Conservation (phyloP, 1,140 invertebrate species). For the Bradynema listronoti region DNA sequence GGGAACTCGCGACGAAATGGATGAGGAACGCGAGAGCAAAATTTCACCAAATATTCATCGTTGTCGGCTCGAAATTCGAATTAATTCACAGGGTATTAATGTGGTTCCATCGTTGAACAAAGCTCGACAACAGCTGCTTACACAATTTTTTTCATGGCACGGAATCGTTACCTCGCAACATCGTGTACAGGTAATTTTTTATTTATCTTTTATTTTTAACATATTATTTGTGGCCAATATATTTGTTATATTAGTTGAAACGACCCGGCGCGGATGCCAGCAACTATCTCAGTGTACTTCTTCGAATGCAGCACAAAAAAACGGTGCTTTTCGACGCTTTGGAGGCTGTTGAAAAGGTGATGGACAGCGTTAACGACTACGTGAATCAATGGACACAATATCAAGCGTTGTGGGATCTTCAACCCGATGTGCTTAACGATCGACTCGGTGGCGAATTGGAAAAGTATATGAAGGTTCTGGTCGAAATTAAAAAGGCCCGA, state of each 20-base stretch:
- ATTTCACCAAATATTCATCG: conserved; percentile 58
- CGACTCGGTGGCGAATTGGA: conserved; percentile 84
- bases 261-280: too few relatives aligned
- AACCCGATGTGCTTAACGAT: conserved; percentile 86
- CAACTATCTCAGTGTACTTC: conserved; percentile 82
- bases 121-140: conserved; percentile 85
- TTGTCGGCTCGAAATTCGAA: conserved; percentile 87
- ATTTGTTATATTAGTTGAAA: too few relatives aligned
- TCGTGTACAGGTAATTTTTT: conserved; percentile 64
- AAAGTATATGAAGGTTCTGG: conserved; percentile 91
- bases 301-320: conserved; percentile 75
- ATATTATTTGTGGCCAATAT: conserved; percentile 9
- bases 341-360: conserved; percentile 71
- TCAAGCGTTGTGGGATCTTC: conserved; percentile 95
- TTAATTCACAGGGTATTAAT: conserved; percentile 96
- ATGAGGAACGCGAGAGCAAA: conserved; percentile 35
- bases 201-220: too few relatives aligned
- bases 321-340: conserved; percentile 76
- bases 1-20: conserved; percentile 68
- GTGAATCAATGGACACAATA: conserved; percentile 92
- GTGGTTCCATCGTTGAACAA: conserved; percentile 88
- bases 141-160: conserved; percentile 93
- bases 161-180: conserved; percentile 87
- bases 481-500: conserved; percentile 91
- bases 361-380: conserved; percentile 80